These are phyloP conservation scores for Zhengitettix transpicula DNA, from an alignment of 2,888 invertebrate genomes.

Conservation along the genomic window DNA sequence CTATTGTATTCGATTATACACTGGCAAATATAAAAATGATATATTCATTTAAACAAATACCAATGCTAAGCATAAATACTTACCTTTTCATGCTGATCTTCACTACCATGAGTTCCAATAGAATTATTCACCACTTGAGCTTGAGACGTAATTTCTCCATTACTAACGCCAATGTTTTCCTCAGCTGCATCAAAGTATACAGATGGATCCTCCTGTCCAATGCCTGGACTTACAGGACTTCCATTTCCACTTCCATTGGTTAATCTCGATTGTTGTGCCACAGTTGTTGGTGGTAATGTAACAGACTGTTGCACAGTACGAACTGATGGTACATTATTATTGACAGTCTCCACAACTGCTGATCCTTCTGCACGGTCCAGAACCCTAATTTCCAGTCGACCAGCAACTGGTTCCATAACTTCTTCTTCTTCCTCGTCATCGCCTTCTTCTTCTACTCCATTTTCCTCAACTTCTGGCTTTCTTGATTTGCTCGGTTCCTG, in stretches of 20 bases:
- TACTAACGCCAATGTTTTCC: neutral
- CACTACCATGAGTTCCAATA: neutral
- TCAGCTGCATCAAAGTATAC: conserved; percentile 68
- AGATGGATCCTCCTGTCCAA: conserved; percentile 54
- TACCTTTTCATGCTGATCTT: conserved; percentile 7
- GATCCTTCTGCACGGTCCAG: conserved; percentile 17
- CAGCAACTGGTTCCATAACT: conserved; percentile 45
- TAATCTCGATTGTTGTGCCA: neutral
- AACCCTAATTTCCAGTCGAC: conserved; percentile 68
- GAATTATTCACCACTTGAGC: too few species aligned
- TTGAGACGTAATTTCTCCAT: neutral
- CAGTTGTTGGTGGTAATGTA: neutral
- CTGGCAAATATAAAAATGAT: too few species aligned
- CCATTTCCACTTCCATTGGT: conserved; percentile 19
- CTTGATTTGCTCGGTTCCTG: too few species aligned
- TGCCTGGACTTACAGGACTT: conserved; percentile 30
- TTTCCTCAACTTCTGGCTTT: neutral
- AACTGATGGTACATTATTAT: conserved; percentile 18
- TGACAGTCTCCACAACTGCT: conserved; percentile 13
- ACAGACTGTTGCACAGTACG: neutral
- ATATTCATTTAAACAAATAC: too few species aligned
- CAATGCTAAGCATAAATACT: neutral
- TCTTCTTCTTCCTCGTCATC: conserved; percentile 22
- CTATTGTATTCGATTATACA: too few species aligned
- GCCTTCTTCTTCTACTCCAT: conserved; percentile 2